Percentiles rank a stretch among this genome's conserved stretches.
Evolutionary conservation across 2,888 invertebrate genomes (phyloP).

Genomic region (Augiades crinisus): DNA sequence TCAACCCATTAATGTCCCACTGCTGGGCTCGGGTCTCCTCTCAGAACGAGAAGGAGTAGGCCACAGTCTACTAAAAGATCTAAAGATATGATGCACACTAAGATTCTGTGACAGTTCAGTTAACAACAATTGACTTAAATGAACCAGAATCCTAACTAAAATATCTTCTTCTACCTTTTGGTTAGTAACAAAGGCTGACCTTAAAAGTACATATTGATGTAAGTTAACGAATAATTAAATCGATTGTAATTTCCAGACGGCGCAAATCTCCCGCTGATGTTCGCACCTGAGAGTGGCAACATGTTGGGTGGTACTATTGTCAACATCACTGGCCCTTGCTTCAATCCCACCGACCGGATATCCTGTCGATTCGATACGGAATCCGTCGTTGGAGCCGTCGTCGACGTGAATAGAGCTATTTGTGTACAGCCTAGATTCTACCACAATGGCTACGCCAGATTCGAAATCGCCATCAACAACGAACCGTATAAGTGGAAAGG

Average conservation of each 20-base stretch:
- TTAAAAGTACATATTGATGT: too few species aligned
- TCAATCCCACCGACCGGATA: slow-evolving; percentile 87
- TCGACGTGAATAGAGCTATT: slow-evolving; percentile 91
- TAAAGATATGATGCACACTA: too few species aligned
- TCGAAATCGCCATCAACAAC: slow-evolving; percentile 92
- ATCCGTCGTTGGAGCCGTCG: slow-evolving; percentile 88
- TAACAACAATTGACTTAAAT: too few species aligned
- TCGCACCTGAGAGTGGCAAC: slow-evolving; percentile 97
- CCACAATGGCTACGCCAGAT: slow-evolving; percentile 93
- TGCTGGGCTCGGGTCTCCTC: too few species aligned
- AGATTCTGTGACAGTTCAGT: too few species aligned
- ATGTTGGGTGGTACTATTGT: slow-evolving; percentile 98
- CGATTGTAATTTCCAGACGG: slow-evolving; percentile 81
- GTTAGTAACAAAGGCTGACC: too few species aligned
- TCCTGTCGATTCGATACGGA: slow-evolving; percentile 93
- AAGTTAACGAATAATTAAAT: too few species aligned
- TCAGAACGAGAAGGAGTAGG: too few species aligned
- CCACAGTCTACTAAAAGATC: too few species aligned
- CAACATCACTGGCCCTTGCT: slow-evolving; percentile 98
- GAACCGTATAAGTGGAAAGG: slow-evolving; percentile 94
- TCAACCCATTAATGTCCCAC: too few species aligned
- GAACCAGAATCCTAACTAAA: too few species aligned
- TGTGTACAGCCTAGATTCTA: slow-evolving; percentile 94
- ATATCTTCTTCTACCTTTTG: too few species aligned
- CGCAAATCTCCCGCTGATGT: slow-evolving; percentile 89